Percentiles rank a stretch among this genome's conserved stretches.
These are phyloP conservation scores for Pseudobourletiella spinata DNA, from an alignment of 1,140 invertebrate species.

Conservation along the genomic window DNA sequence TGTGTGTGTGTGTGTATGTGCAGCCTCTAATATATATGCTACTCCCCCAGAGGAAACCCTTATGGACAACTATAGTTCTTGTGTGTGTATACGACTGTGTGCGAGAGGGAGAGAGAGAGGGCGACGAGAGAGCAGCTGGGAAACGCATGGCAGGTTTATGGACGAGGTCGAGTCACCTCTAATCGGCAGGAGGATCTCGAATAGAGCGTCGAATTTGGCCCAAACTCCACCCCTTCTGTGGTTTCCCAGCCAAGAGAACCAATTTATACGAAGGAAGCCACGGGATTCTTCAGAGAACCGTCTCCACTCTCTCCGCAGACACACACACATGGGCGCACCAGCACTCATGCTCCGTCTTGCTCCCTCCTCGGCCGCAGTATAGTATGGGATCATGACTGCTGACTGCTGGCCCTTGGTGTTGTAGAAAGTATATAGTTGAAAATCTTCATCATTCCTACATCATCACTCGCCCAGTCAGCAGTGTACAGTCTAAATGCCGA, in stretches of 20 bases:
- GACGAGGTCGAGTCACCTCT: slow-evolving; percentile 33
- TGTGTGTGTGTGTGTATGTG: no score
- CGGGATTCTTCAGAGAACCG: neutral
- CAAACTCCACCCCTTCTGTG: slow-evolving; percentile 26
- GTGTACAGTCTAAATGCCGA: no score
- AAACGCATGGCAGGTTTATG: slow-evolving; percentile 34
- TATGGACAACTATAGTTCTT: neutral
- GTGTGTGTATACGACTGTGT: neutral
- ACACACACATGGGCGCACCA: neutral
- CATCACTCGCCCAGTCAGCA: no score
- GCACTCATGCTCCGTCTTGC: no score
- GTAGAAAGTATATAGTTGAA: no score
- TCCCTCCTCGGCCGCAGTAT: no score
- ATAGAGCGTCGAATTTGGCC: slow-evolving; percentile 33
- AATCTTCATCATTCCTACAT: no score
- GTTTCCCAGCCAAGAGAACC: slow-evolving; percentile 25
- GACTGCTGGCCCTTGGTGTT: no score
- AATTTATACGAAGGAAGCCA: slow-evolving; percentile 18
- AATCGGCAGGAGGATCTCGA: slow-evolving; percentile 34
- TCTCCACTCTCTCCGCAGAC: slow-evolving; percentile 10
- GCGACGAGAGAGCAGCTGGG: neutral
- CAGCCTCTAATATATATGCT: no score
- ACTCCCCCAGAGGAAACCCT: no score
- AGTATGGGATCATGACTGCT: no score
- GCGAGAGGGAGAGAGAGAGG: neutral